A percentile compares a stretch with the other conserved stretches of the same genome.
phyloP scores from a whole-genome alignment of 2,888 invertebrate genomes.

The Deilephila porcellus region DNA sequence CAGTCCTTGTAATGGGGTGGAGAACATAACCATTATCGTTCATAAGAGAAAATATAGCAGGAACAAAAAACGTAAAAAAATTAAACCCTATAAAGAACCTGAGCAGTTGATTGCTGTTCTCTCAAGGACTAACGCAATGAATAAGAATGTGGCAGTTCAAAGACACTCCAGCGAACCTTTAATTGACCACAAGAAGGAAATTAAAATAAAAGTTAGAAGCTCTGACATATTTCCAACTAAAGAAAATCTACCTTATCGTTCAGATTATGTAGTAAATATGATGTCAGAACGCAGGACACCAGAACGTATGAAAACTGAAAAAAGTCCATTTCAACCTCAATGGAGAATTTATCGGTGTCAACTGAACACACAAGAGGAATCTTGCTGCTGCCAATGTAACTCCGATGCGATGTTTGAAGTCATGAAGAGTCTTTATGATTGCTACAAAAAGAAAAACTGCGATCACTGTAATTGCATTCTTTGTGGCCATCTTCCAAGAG shows the following conservation, averaged over 20 bases:
- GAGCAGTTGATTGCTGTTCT: not conserved
- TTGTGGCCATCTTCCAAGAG: conserved; percentile 58
- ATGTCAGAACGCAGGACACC: conserved; percentile 39
- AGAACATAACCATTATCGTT: conserved; percentile 40
- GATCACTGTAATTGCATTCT: conserved; percentile 68
- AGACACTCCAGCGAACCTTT: conserved; percentile 33
- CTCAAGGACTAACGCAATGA: not conserved
- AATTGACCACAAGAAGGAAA: conserved; percentile 14
- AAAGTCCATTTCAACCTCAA: conserved; percentile 36
- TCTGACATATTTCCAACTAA: conserved; percentile 37
- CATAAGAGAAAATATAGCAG: conserved; percentile 37
- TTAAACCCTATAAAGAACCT: conserved; percentile 33
- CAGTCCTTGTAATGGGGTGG: conserved; percentile 31
- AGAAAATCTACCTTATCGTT: conserved; percentile 35
- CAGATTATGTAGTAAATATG: conserved; percentile 42
- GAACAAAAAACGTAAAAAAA: conserved; percentile 39
- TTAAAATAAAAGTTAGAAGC: conserved; percentile 34
- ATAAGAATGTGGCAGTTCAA: not conserved
- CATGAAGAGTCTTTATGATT: conserved; percentile 74
- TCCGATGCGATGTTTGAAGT: conserved; percentile 77
- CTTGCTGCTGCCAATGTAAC: conserved; percentile 67
- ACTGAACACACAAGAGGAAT: conserved; percentile 54
- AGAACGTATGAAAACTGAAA: conserved; percentile 36
- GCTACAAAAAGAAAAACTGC: conserved; percentile 72
- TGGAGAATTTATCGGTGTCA: conserved; percentile 58